Base-by-base conservation (phyloP, 53 echinoderm and acorn worm species). In the Arbacia lixula region DNA sequence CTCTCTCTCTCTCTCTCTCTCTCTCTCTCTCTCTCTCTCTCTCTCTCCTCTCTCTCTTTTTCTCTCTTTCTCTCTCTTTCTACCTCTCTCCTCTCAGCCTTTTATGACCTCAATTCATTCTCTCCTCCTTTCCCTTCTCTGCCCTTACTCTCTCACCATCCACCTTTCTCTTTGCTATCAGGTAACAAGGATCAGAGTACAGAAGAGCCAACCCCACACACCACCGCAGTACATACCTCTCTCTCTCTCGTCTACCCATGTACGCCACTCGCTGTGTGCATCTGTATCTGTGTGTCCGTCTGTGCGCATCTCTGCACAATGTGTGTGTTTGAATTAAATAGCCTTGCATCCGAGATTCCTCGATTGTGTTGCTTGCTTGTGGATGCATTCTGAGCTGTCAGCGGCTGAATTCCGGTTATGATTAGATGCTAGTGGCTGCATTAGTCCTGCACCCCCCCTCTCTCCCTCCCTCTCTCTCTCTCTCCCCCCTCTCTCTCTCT, bases 371-470 rank as follows among this genome's bases (percentile, higher is more conserved):
- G n/a, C n/a, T n/a, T n/a, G n/a, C n/a, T n/a, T n/a, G n/a, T n/a
- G 46, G 53, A 53, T 52, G 53, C 74, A 74, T 31, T n/a, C 26
- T 51, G 50, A 32, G 51, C 35, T 52, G 74, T 74, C 74, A 74
- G 74, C 74, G 19, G 52, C 30, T 35, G 74, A 52, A 74, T 74
- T 74, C 74, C 74, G 52, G 74, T 74, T 74, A 74, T 74, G 74
- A 74, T 74, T 50, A 74, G 74, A 74, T 74, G 74, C 74, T 53
- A 53, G 74, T 74, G 74, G 74, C 74, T 74, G 74, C 53, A 51
- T 32, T 52, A 69, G 69, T 27, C 43, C 5, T 14, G 42, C 43
- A 10, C 14, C 46, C 14, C 46, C 46, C 14, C 46, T 10, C 14
- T 14, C 46, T 14, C 46, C 46, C 46, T 14, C 6, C 14, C 46